phyloP scores from a whole-genome alignment of 2,797 vertebrate genomes.

The Poeciliopsis infans region DNA sequence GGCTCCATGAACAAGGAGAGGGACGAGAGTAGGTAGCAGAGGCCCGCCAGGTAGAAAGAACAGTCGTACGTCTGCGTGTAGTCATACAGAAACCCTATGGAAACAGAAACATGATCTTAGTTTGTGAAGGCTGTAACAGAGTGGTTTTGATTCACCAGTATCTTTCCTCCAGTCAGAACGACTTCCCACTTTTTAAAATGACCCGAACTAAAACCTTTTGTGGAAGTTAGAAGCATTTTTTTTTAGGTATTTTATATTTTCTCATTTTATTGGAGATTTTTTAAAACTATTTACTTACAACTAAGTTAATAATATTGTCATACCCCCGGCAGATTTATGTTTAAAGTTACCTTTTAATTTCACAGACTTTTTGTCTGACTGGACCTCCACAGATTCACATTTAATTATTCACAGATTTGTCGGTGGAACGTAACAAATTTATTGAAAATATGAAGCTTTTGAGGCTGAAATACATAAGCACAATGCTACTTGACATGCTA shows the following conservation, averaged over 20 bases:
- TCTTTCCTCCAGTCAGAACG: neutral
- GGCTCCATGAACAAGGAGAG: conserved; percentile 90
- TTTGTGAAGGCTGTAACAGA: neutral
- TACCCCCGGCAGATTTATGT: neutral
- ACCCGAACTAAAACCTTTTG: neutral
- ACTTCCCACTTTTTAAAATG: neutral
- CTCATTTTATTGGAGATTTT: neutral
- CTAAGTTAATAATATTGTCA: neutral
- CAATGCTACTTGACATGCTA: neutral
- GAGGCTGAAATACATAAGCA: neutral
- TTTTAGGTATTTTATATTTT: neutral
- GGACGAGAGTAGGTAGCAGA: conserved; percentile 90
- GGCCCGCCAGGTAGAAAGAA: conserved; percentile 92
- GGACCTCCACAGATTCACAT: neutral
- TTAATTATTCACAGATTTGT: neutral
- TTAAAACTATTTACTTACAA: neutral
- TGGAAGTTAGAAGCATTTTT: neutral
- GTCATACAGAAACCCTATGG: conserved; percentile 91
- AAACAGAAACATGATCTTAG: conserved; percentile 22
- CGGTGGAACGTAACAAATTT: neutral
- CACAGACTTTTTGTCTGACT: neutral
- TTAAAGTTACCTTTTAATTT: neutral
- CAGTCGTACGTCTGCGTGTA: conserved; percentile 90
- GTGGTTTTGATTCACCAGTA: neutral
- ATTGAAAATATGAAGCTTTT: neutral